These are phyloP conservation scores for Piprites chloris DNA, from an alignment of 2,113 vertebrate species.

Conservation along the genomic window DNA sequence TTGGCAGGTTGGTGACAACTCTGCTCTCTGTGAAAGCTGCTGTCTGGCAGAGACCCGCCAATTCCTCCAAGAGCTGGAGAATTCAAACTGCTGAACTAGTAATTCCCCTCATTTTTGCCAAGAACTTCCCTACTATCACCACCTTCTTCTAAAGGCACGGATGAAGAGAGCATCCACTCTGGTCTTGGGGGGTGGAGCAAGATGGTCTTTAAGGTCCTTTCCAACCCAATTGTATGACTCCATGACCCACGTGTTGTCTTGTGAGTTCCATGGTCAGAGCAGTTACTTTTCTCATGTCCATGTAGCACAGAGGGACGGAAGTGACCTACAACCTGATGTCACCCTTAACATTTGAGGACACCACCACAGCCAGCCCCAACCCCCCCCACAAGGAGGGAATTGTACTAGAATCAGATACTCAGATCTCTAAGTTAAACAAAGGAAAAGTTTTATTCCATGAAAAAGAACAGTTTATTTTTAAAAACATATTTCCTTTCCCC, in stretches of 20 bases:
- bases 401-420: background rate
- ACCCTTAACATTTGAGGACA: background rate
- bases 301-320: background rate
- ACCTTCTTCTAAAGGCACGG: background rate
- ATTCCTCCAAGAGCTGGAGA: background rate
- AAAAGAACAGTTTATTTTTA: background rate
- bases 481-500: background rate
- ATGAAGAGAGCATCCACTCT: background rate
- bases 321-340: background rate
- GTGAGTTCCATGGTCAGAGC: background rate
- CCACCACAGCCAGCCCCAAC: background rate
- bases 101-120: background rate
- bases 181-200: background rate
- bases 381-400: background rate
- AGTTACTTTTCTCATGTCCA: background rate
- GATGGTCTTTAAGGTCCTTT: background rate
- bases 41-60: background rate
- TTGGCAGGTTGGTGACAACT: background rate
- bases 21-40: background rate
- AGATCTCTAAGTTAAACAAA: background rate
- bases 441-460: conserved; percentile 21
- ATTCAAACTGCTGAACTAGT: background rate
- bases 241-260: fast-evolving
- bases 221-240: background rate
- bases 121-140: background rate